Evolutionary conservation across 2,797 vertebrate genomes (phyloP).

Genomic region (Hemitrygon akajei): DNA sequence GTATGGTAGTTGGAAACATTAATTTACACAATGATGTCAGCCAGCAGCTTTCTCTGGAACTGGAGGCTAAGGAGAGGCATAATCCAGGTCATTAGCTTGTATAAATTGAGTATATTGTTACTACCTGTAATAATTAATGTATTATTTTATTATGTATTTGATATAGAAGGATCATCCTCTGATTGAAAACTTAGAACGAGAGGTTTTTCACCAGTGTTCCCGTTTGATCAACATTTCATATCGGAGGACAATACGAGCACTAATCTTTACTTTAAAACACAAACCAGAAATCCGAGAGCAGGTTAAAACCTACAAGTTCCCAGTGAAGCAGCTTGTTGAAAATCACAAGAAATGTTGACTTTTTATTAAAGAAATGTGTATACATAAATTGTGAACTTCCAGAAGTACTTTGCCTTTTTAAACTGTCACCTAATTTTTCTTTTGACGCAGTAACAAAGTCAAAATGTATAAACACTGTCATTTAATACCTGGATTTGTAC

Average conservation of each 20-base stretch:
- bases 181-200: slow-evolving; percentile 87
- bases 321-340: slow-evolving; percentile 68
- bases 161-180: slow-evolving; percentile 78
- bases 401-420: background rate
- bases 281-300: slow-evolving; percentile 68
- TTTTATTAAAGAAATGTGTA: background rate
- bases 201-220: slow-evolving; percentile 84
- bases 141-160: background rate
- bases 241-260: slow-evolving; percentile 74
- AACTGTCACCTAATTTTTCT: background rate
- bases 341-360: slow-evolving; percentile 76
- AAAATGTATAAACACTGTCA: background rate
- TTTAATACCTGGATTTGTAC: background rate
- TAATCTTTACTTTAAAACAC: slow-evolving; percentile 90
- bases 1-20: too few species aligned
- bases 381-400: background rate
- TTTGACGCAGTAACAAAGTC: too few species aligned
- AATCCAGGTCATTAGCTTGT: background rate
- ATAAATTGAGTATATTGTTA: background rate
- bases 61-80: too few species aligned
- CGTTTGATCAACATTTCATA: slow-evolving; percentile 76
- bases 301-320: slow-evolving; percentile 64
- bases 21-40: too few species aligned
- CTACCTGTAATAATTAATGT: background rate
- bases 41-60: too few species aligned